Evolutionary conservation across 2,113 vertebrate genomes (phyloP).

Genomic region (Varanus salvator): DNA sequence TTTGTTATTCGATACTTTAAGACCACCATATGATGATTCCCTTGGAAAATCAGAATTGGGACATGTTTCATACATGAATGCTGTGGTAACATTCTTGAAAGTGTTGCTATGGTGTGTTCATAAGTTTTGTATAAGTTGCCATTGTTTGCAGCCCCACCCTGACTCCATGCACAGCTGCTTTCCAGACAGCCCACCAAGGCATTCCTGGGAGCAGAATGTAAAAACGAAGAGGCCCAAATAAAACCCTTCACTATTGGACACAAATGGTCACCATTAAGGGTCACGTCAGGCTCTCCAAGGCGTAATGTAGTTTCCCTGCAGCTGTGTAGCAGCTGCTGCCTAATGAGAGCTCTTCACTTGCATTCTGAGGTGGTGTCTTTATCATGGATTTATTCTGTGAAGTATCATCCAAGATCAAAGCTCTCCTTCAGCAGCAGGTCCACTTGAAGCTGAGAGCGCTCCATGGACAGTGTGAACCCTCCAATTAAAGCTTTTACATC

Average conservation of each 20-base stretch:
- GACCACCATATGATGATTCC: not conserved
- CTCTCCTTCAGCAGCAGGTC: constrained; percentile 2
- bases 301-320: not conserved
- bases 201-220: no score
- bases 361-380: constrained; percentile 33
- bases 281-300: not conserved
- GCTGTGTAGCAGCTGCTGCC: not conserved
- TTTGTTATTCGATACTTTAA: not conserved
- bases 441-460: constrained; percentile 44
- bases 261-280: not conserved
- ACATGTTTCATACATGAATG: not conserved
- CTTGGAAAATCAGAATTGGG: not conserved
- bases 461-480: constrained; percentile 22
- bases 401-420: constrained; percentile 61
- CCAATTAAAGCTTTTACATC: constrained; percentile 43
- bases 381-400: constrained; percentile 30
- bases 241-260: not conserved
- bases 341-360: constrained; percentile 32
- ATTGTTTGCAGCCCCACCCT: no score
- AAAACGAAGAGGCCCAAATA: not conserved
- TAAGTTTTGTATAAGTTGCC: not conserved
- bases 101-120: not conserved
- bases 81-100: not conserved
- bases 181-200: not conserved
- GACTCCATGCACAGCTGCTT: not conserved